Percentiles rank a stretch among this genome's conserved stretches.
Evolutionary conservation across 2,113 vertebrate genomes (phyloP).

Genomic region (Actenoides hombroni): DNA sequence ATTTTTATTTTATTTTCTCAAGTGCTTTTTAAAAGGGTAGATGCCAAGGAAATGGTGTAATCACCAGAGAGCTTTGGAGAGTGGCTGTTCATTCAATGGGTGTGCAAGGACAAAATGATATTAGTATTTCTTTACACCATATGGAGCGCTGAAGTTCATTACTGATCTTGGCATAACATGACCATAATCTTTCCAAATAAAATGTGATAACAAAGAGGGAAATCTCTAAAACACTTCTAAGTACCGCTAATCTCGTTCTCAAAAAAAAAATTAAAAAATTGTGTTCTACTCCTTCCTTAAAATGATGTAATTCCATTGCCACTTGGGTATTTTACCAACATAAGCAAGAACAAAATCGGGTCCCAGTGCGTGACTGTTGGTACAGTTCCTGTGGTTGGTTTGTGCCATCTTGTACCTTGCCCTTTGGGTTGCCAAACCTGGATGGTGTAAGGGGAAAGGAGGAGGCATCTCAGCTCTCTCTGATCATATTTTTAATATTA

Average conservation of each 20-base stretch:
- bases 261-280: not conserved
- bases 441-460: not conserved
- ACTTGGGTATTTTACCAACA: not conserved
- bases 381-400: not conserved
- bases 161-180: not conserved
- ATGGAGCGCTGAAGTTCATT: not conserved
- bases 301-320: not conserved
- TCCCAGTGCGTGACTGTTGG: not conserved
- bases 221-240: not conserved
- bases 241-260: not conserved
- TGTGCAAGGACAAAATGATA: not conserved
- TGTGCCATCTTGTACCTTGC: not conserved
- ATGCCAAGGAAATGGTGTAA: constrained; percentile 29
- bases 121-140: not conserved
- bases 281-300: not conserved
- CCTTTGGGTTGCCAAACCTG: not conserved
- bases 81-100: not conserved
- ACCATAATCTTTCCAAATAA: not conserved
- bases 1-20: constrained; percentile 50
- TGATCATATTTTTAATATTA: not conserved
- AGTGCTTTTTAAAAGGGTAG: constrained; percentile 2
- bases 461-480: not conserved
- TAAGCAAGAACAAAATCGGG: not conserved
- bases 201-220: not conserved
- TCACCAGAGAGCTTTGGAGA: not conserved